phyloP scores from a whole-genome alignment of 2,113 vertebrate species.

The Hypanus sabinus region DNA sequence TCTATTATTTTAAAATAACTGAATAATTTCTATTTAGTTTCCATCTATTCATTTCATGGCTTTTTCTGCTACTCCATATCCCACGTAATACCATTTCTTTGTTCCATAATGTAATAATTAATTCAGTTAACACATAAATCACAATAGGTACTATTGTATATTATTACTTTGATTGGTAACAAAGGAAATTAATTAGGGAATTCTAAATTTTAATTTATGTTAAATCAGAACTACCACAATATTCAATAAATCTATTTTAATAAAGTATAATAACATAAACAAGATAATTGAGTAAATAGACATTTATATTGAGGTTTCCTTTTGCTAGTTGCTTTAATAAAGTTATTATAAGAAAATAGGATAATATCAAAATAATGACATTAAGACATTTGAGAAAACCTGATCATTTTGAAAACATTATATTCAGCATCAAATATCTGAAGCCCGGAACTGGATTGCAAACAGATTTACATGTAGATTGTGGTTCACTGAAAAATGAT shows the following conservation, averaged over 20 bases:
- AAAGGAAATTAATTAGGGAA: neutral
- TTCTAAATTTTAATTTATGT: neutral
- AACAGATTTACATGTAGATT: too few species aligned
- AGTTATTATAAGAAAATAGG: neutral
- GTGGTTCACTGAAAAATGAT: too few species aligned
- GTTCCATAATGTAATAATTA: neutral
- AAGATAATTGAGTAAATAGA: neutral
- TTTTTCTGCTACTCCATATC: neutral
- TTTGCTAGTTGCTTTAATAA: neutral
- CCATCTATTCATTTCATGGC: neutral
- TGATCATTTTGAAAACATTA: neutral
- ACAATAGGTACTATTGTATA: neutral
- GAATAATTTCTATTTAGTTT: constrained; percentile 10
- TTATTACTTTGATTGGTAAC: neutral
- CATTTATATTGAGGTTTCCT: neutral
- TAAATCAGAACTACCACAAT: neutral
- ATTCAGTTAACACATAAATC: neutral
- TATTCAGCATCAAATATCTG: too few species aligned
- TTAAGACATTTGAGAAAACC: neutral
- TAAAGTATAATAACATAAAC: neutral
- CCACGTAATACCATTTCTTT: neutral
- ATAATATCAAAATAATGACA: neutral
- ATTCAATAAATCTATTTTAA: neutral
- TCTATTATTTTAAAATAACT: neutral
- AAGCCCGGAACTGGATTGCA: too few species aligned